Conservation (phyloP, 2,797 vertebrate species). For the Pangasius djambal region DNA sequence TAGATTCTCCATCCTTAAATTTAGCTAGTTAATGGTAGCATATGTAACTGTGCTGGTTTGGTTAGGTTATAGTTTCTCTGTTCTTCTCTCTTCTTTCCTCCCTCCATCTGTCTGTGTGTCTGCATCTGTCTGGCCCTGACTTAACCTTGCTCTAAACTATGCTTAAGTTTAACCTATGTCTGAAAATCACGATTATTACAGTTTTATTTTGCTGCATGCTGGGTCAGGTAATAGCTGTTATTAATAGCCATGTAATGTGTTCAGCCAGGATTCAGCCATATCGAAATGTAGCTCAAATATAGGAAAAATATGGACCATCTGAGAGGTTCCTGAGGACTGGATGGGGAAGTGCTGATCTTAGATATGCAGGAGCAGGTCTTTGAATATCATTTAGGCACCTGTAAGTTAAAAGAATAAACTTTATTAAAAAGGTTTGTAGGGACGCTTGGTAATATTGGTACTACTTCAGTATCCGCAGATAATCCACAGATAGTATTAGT, state of each 20-base stretch:
- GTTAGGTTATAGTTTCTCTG: neutral
- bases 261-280: neutral
- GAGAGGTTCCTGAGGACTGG: neutral
- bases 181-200: neutral
- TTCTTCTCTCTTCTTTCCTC: neutral
- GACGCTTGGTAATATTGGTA: neutral
- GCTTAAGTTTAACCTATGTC: neutral
- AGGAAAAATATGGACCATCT: neutral
- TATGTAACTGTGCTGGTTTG: neutral
- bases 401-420: neutral
- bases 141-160: neutral
- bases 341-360: neutral
- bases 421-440: neutral
- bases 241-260: neutral
- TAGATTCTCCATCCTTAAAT: neutral
- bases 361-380: too few species aligned
- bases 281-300: neutral
- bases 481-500: neutral
- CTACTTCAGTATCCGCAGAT: neutral
- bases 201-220: neutral
- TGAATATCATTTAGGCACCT: neutral
- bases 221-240: neutral
- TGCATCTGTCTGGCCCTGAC: neutral
- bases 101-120: neutral
- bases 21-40: neutral